phyloP scores from a whole-genome alignment of 1,140 invertebrate species.

The Tetramorium simillimum region DNA sequence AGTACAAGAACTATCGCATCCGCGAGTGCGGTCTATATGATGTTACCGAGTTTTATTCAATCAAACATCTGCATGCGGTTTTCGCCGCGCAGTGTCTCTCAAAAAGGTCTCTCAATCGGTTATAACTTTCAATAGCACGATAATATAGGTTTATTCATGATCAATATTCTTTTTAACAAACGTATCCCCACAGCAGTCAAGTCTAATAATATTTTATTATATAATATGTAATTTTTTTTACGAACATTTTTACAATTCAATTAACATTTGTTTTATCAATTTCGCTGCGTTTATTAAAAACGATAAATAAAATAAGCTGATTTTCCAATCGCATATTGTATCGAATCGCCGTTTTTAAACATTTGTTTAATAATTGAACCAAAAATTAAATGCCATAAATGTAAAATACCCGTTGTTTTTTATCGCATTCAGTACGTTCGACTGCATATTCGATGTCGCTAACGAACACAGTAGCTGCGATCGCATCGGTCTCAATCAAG shows the following conservation, averaged over 20 bases:
- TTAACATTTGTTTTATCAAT: neutral
- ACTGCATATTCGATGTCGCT: constrained; percentile 3
- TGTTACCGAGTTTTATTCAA: constrained; percentile 9
- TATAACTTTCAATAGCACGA: neutral
- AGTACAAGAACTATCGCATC: neutral
- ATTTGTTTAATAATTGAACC: neutral
- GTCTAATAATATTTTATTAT: neutral
- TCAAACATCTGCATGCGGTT: neutral
- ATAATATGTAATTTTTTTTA: too few relatives aligned
- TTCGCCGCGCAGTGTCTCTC: neutral
- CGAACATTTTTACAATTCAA: neutral
- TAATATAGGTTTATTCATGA: neutral
- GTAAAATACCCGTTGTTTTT: neutral
- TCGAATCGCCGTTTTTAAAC: neutral
- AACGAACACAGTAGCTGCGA: constrained; percentile 37
- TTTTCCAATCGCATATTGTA: neutral
- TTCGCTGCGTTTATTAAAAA: neutral
- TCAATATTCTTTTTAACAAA: neutral
- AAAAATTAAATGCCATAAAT: neutral
- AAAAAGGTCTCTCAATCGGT: neutral
- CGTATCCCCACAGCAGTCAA: neutral
- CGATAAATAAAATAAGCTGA: neutral
- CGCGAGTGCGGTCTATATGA: neutral
- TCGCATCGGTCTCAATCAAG: constrained; percentile 56
- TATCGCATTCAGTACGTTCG: neutral